Percentiles rank a stretch among this genome's conserved stretches.
These are phyloP conservation scores for Volucella bombylans DNA, from an alignment of 2,888 invertebrate genomes.

Conservation along the genomic window DNA sequence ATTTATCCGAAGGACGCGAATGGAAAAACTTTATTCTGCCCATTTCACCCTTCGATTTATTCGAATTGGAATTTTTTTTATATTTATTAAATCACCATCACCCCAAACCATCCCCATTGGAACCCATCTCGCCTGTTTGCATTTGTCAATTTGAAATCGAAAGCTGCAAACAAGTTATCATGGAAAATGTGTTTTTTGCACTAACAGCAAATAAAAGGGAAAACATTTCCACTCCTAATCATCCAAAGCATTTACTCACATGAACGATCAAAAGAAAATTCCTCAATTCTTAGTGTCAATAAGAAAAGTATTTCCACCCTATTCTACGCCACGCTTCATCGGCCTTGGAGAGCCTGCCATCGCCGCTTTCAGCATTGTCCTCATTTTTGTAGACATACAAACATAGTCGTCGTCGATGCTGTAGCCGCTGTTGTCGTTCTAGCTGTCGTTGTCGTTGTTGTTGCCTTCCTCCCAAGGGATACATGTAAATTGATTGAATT, in stretches of 20 bases:
- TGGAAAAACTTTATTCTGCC: neutral
- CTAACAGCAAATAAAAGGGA: constrained; percentile 67
- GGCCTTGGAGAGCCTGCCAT: neutral
- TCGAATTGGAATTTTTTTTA: constrained; percentile 3
- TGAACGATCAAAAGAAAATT: constrained; percentile 72
- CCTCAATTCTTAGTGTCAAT: constrained; percentile 70
- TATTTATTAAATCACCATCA: neutral
- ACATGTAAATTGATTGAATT: constrained; percentile 74
- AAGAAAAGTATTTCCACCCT: constrained; percentile 53
- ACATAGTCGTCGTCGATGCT: neutral
- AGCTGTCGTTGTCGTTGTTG: constrained; percentile 20
- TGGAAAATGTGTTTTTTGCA: constrained; percentile 66
- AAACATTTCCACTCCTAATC: constrained; percentile 67
- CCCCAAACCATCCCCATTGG: constrained; percentile 2
- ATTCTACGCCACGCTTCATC: constrained; percentile 18
- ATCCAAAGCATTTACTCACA: constrained; percentile 63
- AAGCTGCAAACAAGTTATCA: constrained; percentile 56
- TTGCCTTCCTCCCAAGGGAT: constrained; percentile 45
- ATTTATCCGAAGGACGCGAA: neutral
- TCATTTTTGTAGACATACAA: neutral
- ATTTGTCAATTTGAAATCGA: constrained; percentile 59
- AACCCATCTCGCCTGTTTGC: constrained; percentile 33
- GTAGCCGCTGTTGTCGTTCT: constrained; percentile 5
- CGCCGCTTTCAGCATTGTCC: neutral
- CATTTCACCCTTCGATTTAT: constrained; percentile 30